Conservation (phyloP, 2,797 vertebrate species). For the Peromyscus eremicus region DNA sequence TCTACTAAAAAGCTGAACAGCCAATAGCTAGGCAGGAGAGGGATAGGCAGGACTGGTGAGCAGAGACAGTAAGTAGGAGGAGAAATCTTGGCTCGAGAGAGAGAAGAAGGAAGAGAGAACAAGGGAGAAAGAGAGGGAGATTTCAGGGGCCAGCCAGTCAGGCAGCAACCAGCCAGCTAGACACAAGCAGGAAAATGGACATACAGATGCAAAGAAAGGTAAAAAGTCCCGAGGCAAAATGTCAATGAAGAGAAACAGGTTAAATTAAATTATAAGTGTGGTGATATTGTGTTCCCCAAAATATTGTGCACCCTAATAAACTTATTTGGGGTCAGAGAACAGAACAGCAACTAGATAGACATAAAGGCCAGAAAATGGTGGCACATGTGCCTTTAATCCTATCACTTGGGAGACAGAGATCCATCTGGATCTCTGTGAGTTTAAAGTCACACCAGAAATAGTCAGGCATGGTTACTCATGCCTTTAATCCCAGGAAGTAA, state of each 20-base stretch:
- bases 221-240: background rate
- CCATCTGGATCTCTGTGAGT: no score
- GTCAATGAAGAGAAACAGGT: background rate
- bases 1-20: background rate
- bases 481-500: no score
- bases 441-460: no score
- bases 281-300: no score
- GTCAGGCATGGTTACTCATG: no score
- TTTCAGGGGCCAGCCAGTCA: background rate
- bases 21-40: background rate
- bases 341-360: no score
- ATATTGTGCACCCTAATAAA: no score
- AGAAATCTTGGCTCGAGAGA: background rate
- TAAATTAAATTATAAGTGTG: background rate
- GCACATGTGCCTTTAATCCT: no score
- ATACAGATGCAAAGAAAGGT: background rate
- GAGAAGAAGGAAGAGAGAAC: background rate
- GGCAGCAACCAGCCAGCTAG: background rate
- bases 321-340: no score
- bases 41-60: background rate
- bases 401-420: no score
- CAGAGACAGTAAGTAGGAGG: background rate
- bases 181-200: background rate
- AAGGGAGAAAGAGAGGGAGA: background rate
- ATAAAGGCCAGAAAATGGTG: no score